Percentiles rank a stretch among this genome's conserved stretches.
Evolutionary conservation across 1,140 invertebrate species (phyloP).

Genomic region (Drosophila nikananu): DNA sequence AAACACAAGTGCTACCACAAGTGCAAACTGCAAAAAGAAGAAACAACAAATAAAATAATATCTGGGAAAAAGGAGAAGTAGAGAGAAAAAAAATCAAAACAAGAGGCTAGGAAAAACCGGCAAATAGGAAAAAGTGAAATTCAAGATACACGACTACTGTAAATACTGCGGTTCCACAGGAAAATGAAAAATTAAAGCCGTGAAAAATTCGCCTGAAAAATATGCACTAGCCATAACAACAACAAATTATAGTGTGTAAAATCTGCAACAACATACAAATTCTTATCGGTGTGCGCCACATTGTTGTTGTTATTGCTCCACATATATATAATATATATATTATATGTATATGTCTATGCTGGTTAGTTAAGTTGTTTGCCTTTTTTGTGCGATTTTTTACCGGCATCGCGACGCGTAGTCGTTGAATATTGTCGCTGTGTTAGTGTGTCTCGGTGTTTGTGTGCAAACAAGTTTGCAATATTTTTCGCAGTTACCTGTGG

Average conservation of each 20-base stretch:
- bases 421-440: slow-evolving; percentile 29
- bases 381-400: slow-evolving; percentile 23
- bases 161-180: slow-evolving; percentile 28
- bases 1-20: slow-evolving; percentile 48
- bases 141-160: slow-evolving; percentile 39
- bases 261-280: slow-evolving; percentile 6
- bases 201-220: slow-evolving; percentile 19
- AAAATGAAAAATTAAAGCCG: slow-evolving; percentile 29
- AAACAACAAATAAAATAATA: not conserved
- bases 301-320: slow-evolving; percentile 27
- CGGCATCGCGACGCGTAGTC: slow-evolving; percentile 19
- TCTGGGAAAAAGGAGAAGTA: slow-evolving; percentile 3
- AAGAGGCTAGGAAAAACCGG: slow-evolving; percentile 19
- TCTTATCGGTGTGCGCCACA: slow-evolving; percentile 34
- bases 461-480: slow-evolving; percentile 69
- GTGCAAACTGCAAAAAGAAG: slow-evolving; percentile 21
- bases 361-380: slow-evolving; percentile 32
- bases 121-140: slow-evolving; percentile 40
- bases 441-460: slow-evolving; percentile 52
- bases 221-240: slow-evolving; percentile 23
- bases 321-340: slow-evolving; percentile 1
- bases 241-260: slow-evolving; percentile 24
- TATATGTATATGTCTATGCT: slow-evolving; percentile 10
- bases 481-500: slow-evolving; percentile 46
- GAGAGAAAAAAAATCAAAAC: slow-evolving; percentile 23